Conservation (phyloP, 2,888 invertebrate species). For the Protophormia terraenovae region DNA sequence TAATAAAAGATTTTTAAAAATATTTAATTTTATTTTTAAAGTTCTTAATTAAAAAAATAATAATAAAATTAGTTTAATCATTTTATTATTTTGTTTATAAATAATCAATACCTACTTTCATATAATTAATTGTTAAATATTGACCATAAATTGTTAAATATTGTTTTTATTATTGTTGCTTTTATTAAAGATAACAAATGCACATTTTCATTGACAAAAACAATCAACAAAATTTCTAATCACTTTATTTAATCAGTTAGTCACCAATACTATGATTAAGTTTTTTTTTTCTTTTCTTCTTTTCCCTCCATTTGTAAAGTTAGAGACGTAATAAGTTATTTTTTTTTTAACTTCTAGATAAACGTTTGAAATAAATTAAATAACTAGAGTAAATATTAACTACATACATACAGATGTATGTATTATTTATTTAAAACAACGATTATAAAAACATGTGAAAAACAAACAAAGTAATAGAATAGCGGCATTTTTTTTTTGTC, state of each 20-base stretch:
- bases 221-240: neutral
- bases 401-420: neutral
- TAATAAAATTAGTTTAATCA: neutral
- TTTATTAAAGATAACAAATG: neutral
- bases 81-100: neutral
- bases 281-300: neutral
- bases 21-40: neutral
- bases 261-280: neutral
- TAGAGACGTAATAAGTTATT: too few relatives aligned
- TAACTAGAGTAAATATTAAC: slow-evolving; percentile 1
- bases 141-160: neutral
- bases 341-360: neutral
- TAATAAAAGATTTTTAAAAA: neutral
- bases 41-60: neutral
- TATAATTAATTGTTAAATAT: neutral
- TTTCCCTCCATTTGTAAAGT: too few relatives aligned
- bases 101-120: neutral
- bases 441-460: neutral
- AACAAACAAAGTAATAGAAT: slow-evolving; percentile 15
- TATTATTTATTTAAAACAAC: neutral
- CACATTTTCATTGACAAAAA: neutral
- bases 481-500: slow-evolving; percentile 17
- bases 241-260: slow-evolving; percentile 18
- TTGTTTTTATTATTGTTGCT: neutral
- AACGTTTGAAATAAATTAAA: neutral